A percentile compares a stretch with the other conserved stretches of the same genome.
Evolutionary conservation across 2,888 invertebrate species (phyloP).

Genomic region (Monoplex corrugatus): DNA sequence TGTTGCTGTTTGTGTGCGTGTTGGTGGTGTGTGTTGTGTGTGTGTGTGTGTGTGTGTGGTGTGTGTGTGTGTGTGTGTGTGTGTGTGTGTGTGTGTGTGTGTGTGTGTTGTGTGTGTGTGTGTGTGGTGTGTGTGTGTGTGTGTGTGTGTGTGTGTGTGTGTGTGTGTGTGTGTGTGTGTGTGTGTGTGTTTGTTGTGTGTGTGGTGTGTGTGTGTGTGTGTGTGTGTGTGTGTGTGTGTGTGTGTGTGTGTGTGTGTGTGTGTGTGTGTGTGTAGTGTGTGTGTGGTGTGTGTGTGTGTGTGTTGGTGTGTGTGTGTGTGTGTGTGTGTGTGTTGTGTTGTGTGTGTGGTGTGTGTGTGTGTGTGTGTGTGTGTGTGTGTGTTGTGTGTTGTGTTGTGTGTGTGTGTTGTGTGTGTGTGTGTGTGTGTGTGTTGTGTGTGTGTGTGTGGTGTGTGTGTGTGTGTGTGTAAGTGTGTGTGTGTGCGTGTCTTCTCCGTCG

Average conservation of each 20-base stretch:
- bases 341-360: too few relatives aligned
- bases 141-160: neutral
- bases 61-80: neutral
- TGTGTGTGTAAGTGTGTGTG: neutral
- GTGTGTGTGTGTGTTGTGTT: too few relatives aligned
- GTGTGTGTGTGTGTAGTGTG: neutral
- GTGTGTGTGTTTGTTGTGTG: neutral
- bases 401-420: too few relatives aligned
- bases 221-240: too few relatives aligned
- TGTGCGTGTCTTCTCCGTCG: neutral
- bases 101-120: neutral
- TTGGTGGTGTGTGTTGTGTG: neutral
- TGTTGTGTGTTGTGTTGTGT: too few relatives aligned
- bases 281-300: too few relatives aligned
- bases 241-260: neutral
- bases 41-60: neutral
- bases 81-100: neutral
- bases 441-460: too few relatives aligned
- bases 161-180: neutral
- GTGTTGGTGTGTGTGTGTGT: too few relatives aligned
- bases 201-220: too few relatives aligned
- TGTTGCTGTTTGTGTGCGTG: neutral
- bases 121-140: neutral
- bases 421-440: too few relatives aligned
- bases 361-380: too few relatives aligned